phyloP scores from a whole-genome alignment of 2,113 vertebrate genomes.

The Cyanoderma ruficeps region DNA sequence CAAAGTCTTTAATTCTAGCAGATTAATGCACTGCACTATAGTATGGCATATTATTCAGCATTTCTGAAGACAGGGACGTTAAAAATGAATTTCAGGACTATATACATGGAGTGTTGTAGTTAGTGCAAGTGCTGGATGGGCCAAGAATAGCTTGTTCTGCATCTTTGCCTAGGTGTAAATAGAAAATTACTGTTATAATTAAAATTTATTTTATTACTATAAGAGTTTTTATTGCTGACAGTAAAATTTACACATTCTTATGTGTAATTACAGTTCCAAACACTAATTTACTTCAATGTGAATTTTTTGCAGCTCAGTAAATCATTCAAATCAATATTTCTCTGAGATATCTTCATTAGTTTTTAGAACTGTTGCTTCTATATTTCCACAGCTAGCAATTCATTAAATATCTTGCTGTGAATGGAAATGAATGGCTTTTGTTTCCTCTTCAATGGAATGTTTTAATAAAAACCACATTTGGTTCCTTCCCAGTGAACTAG shows the following conservation, averaged over 20 bases:
- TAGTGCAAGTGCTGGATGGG: neutral
- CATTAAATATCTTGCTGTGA: neutral
- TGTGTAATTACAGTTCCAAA: neutral
- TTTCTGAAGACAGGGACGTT: neutral
- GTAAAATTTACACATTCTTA: neutral
- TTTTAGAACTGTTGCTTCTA: neutral
- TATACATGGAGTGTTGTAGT: neutral
- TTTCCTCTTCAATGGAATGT: neutral
- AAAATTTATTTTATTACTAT: neutral
- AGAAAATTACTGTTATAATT: neutral
- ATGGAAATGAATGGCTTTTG: neutral
- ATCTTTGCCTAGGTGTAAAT: neutral
- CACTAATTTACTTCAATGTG: neutral
- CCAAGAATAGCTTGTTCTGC: neutral
- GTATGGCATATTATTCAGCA: neutral
- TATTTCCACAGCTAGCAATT: neutral
- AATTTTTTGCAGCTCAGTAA: neutral
- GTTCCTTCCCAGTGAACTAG: neutral
- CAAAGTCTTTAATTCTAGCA: neutral
- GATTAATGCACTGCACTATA: neutral
- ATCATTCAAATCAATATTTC: neutral
- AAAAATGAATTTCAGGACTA: neutral
- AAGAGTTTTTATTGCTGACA: neutral
- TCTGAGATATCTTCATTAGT: neutral
- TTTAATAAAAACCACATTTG: neutral